Base-by-base conservation (phyloP, 2,888 invertebrate genomes). In the Caradrina kadenii region DNA sequence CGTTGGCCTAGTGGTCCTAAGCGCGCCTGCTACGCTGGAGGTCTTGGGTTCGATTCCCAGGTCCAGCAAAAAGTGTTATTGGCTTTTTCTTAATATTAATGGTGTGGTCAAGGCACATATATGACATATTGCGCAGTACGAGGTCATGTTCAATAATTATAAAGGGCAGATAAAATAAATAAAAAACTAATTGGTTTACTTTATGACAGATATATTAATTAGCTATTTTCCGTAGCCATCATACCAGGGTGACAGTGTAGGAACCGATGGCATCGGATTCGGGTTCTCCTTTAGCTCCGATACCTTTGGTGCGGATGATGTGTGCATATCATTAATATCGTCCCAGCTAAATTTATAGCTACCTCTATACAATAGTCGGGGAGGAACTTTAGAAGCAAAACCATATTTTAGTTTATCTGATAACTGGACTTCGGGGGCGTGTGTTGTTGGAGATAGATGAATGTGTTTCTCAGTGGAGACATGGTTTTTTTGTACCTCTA, bases 171-270 rank as follows among this genome's bases (percentile, higher is more conserved):
- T n/a, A 3, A 59, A 58, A 26, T 0, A 63, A 71, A 26, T 21
- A 59, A 42, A 0, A 35, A n/a, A 1, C 3, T 21, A 21, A n/a
- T 4, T 62, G 19, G 1, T 69, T 10, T 49, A 63, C 49, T 55
- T 15, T 45, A 31, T 26, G 2, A 19, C 1, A 15, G 26, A 66
- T 63, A 17, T 48, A 35, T 63, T 72, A n/a, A 8, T n/a, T 21
- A 31, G 55, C 83, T 79, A 89, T 85, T 91, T 91, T 63, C 89
- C 87, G 66, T 88, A 92, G 56, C 87, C 87, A 64, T 91, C 91
- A 69, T 82, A 79, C 91, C 92, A 93, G 0, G 91, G 88, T 2
- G 91, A 85, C 19, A 93, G 72, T 10, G 90, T 91, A 7, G 92
- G 92, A 11, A 88, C 78, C 19, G 91, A 78, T 2, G 88, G 86